Evolutionary conservation across 2,113 vertebrate species (phyloP), one percentile per base, ranked within the genome.

Genomic region (Salminus brasiliensis): DNA sequence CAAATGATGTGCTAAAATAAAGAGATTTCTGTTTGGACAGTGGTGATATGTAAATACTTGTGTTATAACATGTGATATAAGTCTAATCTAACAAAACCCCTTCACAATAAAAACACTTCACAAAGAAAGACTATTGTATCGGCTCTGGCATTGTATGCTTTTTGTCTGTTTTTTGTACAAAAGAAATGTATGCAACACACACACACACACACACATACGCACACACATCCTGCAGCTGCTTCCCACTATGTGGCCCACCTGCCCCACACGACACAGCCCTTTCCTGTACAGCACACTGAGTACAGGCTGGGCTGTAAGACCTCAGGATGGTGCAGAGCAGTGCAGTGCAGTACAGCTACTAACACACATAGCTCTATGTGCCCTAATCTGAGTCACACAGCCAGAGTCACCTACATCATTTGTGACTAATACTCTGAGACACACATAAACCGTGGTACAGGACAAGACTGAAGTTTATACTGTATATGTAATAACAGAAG

Each of bases 141-240:
- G n/a, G 25, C 10, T n/a, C 52, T 55, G 52, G n/a, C n/a, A 25
- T 55, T 55, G 52, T 55, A 55, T 4, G 8, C 6, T 55, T 18
- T 21, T 49, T 49, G 16, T 49, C 21, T 49, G 47, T 49, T 36
- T 36, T 12, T 18, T 21, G 18, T 21, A 21, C 5, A 21, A 15
- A 15, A 21, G 47, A 49, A 49, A 49, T 21, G 47, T 49, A 21
- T 21, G 18, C 18, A 78, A 68, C 49, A 11, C 29, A 59, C 15
- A 39, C 39, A 63, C 39, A 71, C 34, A 29, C 41, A 32, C 34
- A 67, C 27, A 23, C 10, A 80, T 29, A 73, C 47, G 72, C 29
- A 62, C 65, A 76, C 67, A 76, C 53, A 76, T n/a, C 7, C 67
- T 83, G 85, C 90, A 92, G 91, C 89, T 92, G 91, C 86, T 93